phyloP scores from a whole-genome alignment of 2,888 invertebrate species.

The Tetranychus piercei region DNA sequence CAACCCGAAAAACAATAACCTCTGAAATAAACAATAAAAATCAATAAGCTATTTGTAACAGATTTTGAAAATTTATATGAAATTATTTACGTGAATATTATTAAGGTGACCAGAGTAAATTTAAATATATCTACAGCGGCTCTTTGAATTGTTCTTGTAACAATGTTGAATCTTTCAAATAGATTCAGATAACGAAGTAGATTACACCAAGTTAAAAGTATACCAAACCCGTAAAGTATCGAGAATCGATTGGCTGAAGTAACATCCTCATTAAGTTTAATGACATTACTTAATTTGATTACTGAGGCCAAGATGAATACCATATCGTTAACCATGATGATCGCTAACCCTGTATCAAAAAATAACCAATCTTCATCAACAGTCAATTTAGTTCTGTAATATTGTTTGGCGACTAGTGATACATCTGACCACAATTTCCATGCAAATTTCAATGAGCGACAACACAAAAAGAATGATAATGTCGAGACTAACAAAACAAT shows the following conservation, averaged over 20 bases:
- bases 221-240: slow-evolving; percentile 82
- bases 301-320: slow-evolving; percentile 82
- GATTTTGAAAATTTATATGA: background rate
- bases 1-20: slow-evolving; percentile 97
- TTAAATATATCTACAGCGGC: slow-evolving; percentile 85
- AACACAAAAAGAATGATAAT: slow-evolving; percentile 63
- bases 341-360: slow-evolving; percentile 90
- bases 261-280: slow-evolving; percentile 50
- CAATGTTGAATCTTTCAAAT: slow-evolving; percentile 90
- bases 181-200: slow-evolving; percentile 92
- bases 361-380: slow-evolving; percentile 68
- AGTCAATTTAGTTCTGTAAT: slow-evolving; percentile 51
- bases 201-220: slow-evolving; percentile 90
- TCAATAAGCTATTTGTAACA: background rate
- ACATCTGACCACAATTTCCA: slow-evolving; percentile 47
- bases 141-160: slow-evolving; percentile 80
- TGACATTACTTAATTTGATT: slow-evolving; percentile 67
- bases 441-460: slow-evolving; percentile 71
- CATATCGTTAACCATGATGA: slow-evolving; percentile 86
- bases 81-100: slow-evolving; percentile 65
- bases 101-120: slow-evolving; percentile 48
- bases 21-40: slow-evolving; percentile 30
- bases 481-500: slow-evolving; percentile 33
- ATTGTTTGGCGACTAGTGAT: slow-evolving; percentile 41
- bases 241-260: slow-evolving; percentile 43